Percentiles rank a stretch among this genome's conserved stretches.
phyloP scores from a whole-genome alignment of 64 coral and sea anemone genomes.

The Stichodactyla helianthus region DNA sequence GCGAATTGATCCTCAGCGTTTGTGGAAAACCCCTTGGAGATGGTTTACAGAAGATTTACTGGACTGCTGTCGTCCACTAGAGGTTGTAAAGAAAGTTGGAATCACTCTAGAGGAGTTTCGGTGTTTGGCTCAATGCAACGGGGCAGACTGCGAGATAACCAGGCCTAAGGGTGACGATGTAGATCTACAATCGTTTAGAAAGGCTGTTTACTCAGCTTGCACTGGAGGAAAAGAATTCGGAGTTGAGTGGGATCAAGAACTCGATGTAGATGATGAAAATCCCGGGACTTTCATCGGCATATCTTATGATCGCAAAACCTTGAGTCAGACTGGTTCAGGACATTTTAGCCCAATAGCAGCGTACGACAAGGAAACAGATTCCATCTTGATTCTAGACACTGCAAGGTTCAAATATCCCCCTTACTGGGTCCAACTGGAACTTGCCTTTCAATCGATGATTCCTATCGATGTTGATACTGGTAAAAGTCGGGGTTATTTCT shows the following conservation, averaged over 20 bases:
- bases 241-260: background rate
- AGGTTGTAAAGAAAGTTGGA: constrained; percentile 55
- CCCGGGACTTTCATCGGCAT: constrained; percentile 52
- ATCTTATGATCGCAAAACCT: constrained; percentile 53
- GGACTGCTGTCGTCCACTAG: constrained; percentile 71
- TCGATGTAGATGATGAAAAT: constrained; percentile 33
- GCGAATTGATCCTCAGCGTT: constrained; percentile 60
- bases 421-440: constrained; percentile 73
- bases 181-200: constrained; percentile 45
- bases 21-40: constrained; percentile 82
- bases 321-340: constrained; percentile 72
- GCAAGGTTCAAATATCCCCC: constrained; percentile 91
- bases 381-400: constrained; percentile 78
- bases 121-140: constrained; percentile 81
- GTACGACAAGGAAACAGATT: constrained; percentile 57
- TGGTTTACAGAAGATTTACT: constrained; percentile 86
- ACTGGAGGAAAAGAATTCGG: constrained; percentile 24
- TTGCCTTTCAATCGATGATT: constrained; percentile 74
- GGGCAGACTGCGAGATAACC: constrained; percentile 51
- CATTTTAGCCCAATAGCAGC: constrained; percentile 91
- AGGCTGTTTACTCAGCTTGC: constrained; percentile 49
- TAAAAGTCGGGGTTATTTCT: constrained; percentile 72
- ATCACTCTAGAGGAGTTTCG: constrained; percentile 87
- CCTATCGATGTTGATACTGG: constrained; percentile 62
- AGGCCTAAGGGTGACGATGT: constrained; percentile 30